Evolutionary conservation across 2,888 invertebrate species (phyloP), one percentile per base, ranked within the genome.

Genomic region (Thelaira solivaga): DNA sequence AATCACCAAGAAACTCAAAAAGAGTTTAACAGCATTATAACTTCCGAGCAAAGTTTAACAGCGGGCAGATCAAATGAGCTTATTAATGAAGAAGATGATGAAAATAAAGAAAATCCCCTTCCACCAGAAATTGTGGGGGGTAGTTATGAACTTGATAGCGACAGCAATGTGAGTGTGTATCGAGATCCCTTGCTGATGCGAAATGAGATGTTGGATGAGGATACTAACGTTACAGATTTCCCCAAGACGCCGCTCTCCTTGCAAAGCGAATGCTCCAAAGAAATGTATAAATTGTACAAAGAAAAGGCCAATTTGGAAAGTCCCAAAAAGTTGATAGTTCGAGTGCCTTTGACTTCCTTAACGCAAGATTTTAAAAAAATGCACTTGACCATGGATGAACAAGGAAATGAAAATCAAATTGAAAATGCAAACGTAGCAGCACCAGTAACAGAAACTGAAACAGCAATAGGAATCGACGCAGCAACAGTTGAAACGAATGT

Each of bases 311-410:
- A 72, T 57, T 36, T 61, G 7, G 74, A 74, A 29, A 68, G 45
- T 31, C 67, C 74, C 10, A 74, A 61, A 24, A 72, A 77, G 26
- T 59, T 81, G 11, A 59, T 81, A 13, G 49, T 81, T 16, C 24
- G 80, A 8, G 80, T 81, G 2, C 81, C 81, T 0, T 71, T 81
- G 11, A 57, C 80, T 22, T 75, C 73, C 0, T 41, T 81, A 24
- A 80, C 80, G 0, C 77, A 75, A 31, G 71, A 81, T 39, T 81
- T 81, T 43, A 75, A 80, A 34, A 65, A 43, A 24, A 34, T 80
- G 10, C 80, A 81, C 76, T 80, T 79, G 45, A 68, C 69, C 1
- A 73, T 43, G 61, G 77, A 64, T 6, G 51, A 43, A 8, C 22
- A 59, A n/a, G 69, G 41, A 13, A 16, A 20, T 39, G 26, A 43